Evolutionary conservation across 2,113 vertebrate genomes (phyloP).

Genomic region (Pelusios castaneus): DNA sequence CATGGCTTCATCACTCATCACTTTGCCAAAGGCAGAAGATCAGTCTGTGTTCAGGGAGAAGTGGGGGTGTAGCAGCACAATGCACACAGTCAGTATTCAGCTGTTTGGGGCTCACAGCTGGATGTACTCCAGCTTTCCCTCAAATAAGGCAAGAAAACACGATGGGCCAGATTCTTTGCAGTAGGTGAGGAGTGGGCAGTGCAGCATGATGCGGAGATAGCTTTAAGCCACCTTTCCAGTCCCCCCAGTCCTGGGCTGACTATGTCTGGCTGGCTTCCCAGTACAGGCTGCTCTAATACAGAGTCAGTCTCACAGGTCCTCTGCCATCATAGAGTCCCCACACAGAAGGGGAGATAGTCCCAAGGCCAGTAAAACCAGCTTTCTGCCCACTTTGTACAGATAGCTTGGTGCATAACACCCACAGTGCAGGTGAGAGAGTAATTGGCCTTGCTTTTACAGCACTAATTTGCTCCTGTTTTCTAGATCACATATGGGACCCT

Average conservation of each 20-base stretch:
- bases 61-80: rapidly evolving
- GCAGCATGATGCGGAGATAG: neutral
- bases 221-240: neutral
- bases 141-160: neutral
- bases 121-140: neutral
- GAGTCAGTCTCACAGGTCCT: neutral
- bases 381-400: neutral
- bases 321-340: neutral
- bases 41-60: neutral
- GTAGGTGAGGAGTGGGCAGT: neutral
- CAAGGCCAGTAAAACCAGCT: neutral
- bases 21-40: neutral
- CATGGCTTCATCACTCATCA: neutral
- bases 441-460: neutral
- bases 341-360: neutral
- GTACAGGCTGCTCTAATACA: neutral
- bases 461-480: neutral
- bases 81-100: neutral
- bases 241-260: neutral
- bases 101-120: neutral
- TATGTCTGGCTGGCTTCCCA: neutral
- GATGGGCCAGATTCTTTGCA: no score
- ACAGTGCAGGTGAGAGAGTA: neutral
- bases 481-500: rapidly evolving
- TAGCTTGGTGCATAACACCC: neutral